Percentiles rank a stretch among this genome's conserved stretches.
Conservation (phyloP, 2,797 vertebrate genomes). For the Jordanella pulchra region DNA sequence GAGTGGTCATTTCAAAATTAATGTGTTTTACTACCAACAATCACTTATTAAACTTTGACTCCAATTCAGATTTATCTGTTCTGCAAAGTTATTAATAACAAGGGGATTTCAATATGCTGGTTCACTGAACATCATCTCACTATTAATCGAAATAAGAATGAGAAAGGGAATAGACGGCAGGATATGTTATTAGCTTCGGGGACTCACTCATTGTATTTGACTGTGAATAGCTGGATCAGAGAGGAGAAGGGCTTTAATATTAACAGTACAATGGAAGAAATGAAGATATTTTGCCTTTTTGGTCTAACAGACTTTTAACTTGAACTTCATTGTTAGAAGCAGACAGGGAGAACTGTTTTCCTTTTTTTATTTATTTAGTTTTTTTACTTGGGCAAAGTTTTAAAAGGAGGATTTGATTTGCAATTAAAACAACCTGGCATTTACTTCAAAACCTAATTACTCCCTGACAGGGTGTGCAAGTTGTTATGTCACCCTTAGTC, state of each 20-base stretch:
- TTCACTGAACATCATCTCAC: conserved; percentile 36
- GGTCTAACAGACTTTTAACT: background rate
- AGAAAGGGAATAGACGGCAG: conserved; percentile 17
- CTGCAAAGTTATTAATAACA: conserved; percentile 36
- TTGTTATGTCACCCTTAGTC: no score
- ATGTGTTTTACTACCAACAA: conserved; percentile 41
- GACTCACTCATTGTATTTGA: conserved; percentile 12
- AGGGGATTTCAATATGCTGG: conserved; percentile 34
- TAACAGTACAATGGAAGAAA: conserved; percentile 3
- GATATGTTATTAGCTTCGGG: conserved; percentile 10
- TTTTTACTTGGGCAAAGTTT: background rate
- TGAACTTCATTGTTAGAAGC: background rate
- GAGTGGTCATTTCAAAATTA: conserved; percentile 40
- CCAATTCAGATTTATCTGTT: conserved; percentile 31
- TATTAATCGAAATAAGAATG: conserved; percentile 33
- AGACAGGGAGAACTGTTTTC: background rate
- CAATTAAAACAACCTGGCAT: background rate
- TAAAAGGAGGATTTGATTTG: no score
- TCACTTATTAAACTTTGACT: conserved; percentile 43
- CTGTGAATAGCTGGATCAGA: conserved; percentile 20
- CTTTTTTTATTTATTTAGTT: background rate
- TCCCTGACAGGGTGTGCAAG: no score
- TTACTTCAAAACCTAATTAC: background rate
- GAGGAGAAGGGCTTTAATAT: conserved; percentile 12
- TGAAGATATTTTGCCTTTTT: background rate